Percentiles rank a stretch among this genome's conserved stretches.
phyloP scores from a whole-genome alignment of 2,113 vertebrate species.

The Excalfactoria chinensis region DNA sequence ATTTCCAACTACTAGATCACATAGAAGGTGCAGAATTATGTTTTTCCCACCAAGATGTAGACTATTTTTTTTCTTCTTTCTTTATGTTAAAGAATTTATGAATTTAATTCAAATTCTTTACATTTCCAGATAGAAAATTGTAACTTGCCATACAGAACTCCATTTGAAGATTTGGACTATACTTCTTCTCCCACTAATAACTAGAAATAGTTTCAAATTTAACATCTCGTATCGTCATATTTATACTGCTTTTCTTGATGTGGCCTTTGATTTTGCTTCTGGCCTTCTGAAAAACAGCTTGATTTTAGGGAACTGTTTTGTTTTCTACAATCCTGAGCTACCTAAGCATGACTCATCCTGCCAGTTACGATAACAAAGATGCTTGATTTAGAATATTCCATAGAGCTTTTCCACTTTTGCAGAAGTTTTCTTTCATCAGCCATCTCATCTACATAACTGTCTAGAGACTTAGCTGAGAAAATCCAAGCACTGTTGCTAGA shows the following conservation, averaged over 20 bases:
- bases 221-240: neutral
- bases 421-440: neutral
- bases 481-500: neutral
- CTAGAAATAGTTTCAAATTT: neutral
- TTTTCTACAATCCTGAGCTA: neutral
- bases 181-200: neutral
- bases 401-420: neutral
- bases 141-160: neutral
- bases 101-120: neutral
- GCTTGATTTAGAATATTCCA: neutral
- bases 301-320: slow-evolving; percentile 1
- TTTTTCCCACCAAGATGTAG: neutral
- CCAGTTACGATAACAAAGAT: neutral
- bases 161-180: neutral
- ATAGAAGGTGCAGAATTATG: neutral
- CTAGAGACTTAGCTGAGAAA: neutral
- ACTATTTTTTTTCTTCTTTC: neutral
- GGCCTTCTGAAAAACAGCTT: neutral
- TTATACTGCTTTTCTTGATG: neutral
- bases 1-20: neutral
- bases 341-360: neutral
- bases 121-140: neutral
- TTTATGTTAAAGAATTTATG: neutral
- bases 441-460: neutral
- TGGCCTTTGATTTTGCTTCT: neutral